Percentiles rank a stretch among this genome's conserved stretches.
Conservation (phyloP, 2,797 vertebrate genomes). For the Molossus alvarezi region DNA sequence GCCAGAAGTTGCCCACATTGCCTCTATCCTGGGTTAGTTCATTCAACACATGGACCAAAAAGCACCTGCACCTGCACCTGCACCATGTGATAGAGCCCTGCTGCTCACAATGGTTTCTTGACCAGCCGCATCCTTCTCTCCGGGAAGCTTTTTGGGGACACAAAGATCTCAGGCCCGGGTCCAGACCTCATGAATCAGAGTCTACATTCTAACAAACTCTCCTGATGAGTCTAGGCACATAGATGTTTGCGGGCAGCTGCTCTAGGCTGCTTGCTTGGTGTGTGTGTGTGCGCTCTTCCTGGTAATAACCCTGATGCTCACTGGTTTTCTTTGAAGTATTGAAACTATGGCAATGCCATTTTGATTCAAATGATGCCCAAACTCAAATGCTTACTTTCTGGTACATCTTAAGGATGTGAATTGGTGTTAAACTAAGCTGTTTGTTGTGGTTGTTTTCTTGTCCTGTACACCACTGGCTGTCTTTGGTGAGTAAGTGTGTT, state of each 20-base stretch:
- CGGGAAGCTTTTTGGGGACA: background rate
- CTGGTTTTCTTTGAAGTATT: constrained; percentile 18
- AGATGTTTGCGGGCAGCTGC: background rate
- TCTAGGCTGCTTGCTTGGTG: background rate
- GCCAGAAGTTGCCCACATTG: background rate
- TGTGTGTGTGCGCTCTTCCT: background rate
- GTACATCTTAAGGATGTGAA: background rate
- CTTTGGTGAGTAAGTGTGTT: background rate
- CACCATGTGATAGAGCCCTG: no score
- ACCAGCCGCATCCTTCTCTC: background rate
- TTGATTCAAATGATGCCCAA: background rate
- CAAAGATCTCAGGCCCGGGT: background rate
- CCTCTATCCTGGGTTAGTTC: background rate
- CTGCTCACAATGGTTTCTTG: background rate
- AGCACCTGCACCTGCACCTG: background rate
- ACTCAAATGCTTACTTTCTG: background rate
- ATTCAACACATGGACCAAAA: background rate
- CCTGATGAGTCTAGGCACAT: background rate
- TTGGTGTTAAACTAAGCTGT: background rate
- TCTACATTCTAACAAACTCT: background rate
- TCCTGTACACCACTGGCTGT: background rate
- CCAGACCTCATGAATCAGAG: background rate
- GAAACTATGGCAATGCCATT: background rate
- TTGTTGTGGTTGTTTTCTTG: background rate
- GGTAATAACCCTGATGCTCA: background rate